Conservation (phyloP, 1,140 invertebrate genomes). For the Coboldia fuscipes region DNA sequence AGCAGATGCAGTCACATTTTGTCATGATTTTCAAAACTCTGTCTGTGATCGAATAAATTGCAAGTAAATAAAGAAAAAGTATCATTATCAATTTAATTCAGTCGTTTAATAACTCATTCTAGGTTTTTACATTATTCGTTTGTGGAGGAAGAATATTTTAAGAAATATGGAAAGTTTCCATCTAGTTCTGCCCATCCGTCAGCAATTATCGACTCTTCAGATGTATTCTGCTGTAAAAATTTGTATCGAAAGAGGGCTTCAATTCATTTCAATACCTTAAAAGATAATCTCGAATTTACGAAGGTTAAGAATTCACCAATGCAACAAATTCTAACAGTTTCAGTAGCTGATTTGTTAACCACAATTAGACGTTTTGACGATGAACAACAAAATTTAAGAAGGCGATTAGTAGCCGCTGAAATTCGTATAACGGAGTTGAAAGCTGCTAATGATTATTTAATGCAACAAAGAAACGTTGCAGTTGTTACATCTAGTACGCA, state of each 20-base stretch:
- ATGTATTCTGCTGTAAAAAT: neutral
- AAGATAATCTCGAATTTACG: neutral
- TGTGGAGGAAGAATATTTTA: conserved; percentile 56
- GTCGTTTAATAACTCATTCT: neutral
- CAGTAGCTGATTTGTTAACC: conserved; percentile 1
- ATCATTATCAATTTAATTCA: neutral
- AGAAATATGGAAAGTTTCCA: conserved; percentile 40
- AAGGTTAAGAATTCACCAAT: neutral
- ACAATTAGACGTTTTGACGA: conserved; percentile 4
- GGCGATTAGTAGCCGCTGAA: conserved; percentile 5
- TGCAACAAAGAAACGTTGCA: conserved; percentile 36
- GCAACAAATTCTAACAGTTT: conserved; percentile 13
- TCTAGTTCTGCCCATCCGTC: conserved; percentile 12
- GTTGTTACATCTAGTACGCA: too few species aligned
- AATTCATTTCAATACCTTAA: conserved; percentile 2
- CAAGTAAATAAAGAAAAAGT: conserved; percentile 14
- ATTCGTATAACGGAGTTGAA: conserved; percentile 33
- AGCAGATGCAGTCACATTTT: conserved; percentile 32
- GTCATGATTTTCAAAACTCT: conserved; percentile 67
- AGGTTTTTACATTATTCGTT: conserved; percentile 59
- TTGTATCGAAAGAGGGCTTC: neutral
- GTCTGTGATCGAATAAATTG: conserved; percentile 36
- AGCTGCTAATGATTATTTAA: conserved; percentile 60
- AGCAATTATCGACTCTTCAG: conserved; percentile 1
- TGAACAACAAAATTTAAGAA: conserved; percentile 3